phyloP scores from a whole-genome alignment of 2,888 invertebrate species.

The Rhamnusium bicolor region DNA sequence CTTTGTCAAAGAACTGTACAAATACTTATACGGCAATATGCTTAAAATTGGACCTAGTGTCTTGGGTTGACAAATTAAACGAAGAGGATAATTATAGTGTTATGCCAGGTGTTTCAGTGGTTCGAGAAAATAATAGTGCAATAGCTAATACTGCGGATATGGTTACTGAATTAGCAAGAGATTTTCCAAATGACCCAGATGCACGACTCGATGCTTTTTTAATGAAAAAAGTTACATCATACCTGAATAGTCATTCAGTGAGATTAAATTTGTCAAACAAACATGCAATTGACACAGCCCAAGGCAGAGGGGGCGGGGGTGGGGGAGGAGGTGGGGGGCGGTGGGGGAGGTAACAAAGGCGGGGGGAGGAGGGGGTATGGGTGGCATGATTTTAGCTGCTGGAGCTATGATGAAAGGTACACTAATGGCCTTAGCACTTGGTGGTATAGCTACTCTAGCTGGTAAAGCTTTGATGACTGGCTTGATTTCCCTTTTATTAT shows the following conservation, averaged over 20 bases:
- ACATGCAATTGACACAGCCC: slow-evolving; percentile 73
- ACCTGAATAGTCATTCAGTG: slow-evolving; percentile 82
- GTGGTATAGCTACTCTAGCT: slow-evolving; percentile 84
- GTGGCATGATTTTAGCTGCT: slow-evolving; percentile 69
- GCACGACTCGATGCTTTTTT: slow-evolving; percentile 84
- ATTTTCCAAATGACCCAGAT: slow-evolving; percentile 84
- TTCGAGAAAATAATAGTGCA: slow-evolving; percentile 75
- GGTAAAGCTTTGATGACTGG: slow-evolving; percentile 90
- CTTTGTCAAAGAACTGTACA: slow-evolving; percentile 73
- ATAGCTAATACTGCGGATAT: slow-evolving; percentile 78
- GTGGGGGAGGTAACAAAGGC: slow-evolving; percentile 65
- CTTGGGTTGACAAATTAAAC: slow-evolving; percentile 82
- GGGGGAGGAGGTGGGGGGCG: no score
- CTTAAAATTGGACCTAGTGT: slow-evolving; percentile 84
- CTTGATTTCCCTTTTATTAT: slow-evolving; percentile 84
- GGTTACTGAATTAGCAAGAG: slow-evolving; percentile 83
- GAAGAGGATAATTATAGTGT: slow-evolving; percentile 81
- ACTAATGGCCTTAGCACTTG: slow-evolving; percentile 78
- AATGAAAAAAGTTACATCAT: slow-evolving; percentile 80
- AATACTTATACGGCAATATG: slow-evolving; percentile 81
- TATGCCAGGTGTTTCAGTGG: slow-evolving; percentile 82
- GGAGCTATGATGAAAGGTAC: slow-evolving; percentile 80
- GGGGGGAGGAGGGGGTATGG: slow-evolving; percentile 74
- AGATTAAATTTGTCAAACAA: slow-evolving; percentile 80
- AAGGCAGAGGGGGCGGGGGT: slow-evolving; percentile 64